Base-by-base conservation (phyloP, 2,888 invertebrate genomes). In the Celastrina argiolus region DNA sequence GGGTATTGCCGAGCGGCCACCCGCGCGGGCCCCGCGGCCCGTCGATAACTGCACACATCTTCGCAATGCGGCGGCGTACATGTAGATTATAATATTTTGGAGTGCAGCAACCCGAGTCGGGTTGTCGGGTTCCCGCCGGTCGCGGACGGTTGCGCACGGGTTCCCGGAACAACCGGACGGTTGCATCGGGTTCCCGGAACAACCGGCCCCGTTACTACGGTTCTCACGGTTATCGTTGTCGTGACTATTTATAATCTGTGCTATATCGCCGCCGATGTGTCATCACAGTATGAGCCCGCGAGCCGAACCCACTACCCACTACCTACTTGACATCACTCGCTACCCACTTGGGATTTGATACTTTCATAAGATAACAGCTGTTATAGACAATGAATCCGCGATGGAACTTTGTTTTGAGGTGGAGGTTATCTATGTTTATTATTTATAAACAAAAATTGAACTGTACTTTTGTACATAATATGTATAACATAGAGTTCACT, bases 191-290 rank as follows among this genome's bases (percentile, higher is more conserved):
- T 79, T 81, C 85, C 87, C 87, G 84, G 86, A 88, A 88, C 88
- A 89, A 91, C 90, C 87, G 87, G 83, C 80, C 89, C 89, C 88
- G 90, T 90, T 90, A 90, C 87, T 68, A 81, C 80, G 83, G 87
- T 87, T 86, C 85, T 83, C 87, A 85, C 73, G 31, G 31, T 16
- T 31, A 58, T 58, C 58, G 58, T 31, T 31, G 31, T 58, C 58
- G 14, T 14, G 61, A 39, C 61, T 61, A 61, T 61, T 61, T 31
- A 58, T 58, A 58, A 58, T 58, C 12, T 34, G 59, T 34, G 34
- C 34, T 59, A 18, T 31, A 59, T 18, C 18, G 59, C 14, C 8
- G 16, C 12, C 18, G 10, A 34, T 34, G 59, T 16, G 59, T 59
- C 59, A 59, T 51, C 31, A 58, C 12, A 28, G 28, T 58, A 34